These are phyloP conservation scores for Diaphora mendica DNA, from an alignment of 2,888 invertebrate species.

Conservation along the genomic window DNA sequence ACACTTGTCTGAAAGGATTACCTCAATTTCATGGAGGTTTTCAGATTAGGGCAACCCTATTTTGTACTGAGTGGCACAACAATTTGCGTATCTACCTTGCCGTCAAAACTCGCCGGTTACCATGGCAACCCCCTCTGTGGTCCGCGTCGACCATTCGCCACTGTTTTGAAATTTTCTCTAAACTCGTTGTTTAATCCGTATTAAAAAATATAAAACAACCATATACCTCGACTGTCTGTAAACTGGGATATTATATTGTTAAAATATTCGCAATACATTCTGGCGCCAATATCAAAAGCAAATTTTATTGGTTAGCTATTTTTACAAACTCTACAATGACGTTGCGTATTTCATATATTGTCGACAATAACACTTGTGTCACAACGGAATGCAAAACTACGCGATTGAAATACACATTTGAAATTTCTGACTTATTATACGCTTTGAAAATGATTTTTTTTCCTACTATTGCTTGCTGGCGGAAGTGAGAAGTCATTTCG, in stretches of 20 bases:
- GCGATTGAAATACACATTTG: slow-evolving; percentile 2
- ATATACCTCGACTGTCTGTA: slow-evolving; percentile 59
- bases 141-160: slow-evolving; percentile 69
- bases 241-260: slow-evolving; percentile 55
- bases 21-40: slow-evolving; percentile 17
- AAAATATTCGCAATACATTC: slow-evolving; percentile 63
- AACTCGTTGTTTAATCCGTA: slow-evolving; percentile 75
- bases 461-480: neutral
- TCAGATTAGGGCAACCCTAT: slow-evolving; percentile 35
- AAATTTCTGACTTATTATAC: slow-evolving; percentile 8
- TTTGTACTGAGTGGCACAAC: slow-evolving; percentile 63
- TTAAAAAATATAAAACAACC: slow-evolving; percentile 79
- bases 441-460: neutral
- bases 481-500: slow-evolving; percentile 33
- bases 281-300: slow-evolving; percentile 34
- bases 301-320: slow-evolving; percentile 43
- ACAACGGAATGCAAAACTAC: slow-evolving; percentile 17
- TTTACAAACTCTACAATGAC: slow-evolving; percentile 31
- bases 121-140: slow-evolving; percentile 81
- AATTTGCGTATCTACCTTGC: slow-evolving; percentile 74
- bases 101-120: slow-evolving; percentile 76
- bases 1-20: neutral
- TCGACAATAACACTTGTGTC: slow-evolving; percentile 18
- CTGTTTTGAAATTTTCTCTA: slow-evolving; percentile 77
- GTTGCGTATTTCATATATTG: slow-evolving; percentile 28